Evolutionary conservation across 2,113 vertebrate species (phyloP).

Genomic region (Lamprotornis superbus): DNA sequence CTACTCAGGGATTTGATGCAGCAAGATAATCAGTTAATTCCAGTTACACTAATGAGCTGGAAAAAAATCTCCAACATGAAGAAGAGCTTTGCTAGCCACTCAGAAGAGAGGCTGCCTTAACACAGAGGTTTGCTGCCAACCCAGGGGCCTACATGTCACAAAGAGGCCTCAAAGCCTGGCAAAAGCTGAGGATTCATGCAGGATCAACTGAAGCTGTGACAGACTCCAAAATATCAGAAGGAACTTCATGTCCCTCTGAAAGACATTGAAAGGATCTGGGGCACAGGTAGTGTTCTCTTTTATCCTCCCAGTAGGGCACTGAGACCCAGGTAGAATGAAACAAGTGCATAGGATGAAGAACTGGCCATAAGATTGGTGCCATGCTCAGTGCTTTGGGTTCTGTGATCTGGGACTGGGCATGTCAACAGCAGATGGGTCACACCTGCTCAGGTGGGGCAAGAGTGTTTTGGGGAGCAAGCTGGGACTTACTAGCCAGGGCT

Average conservation of each 20-base stretch:
- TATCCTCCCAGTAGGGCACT: not conserved
- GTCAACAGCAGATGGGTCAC: not conserved
- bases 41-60: not conserved
- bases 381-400: not conserved
- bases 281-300: not conserved
- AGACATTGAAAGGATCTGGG: not conserved
- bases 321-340: not conserved
- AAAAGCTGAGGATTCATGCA: not conserved
- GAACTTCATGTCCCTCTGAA: not conserved
- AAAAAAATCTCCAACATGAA: not conserved
- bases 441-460: not conserved
- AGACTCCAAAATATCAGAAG: not conserved
- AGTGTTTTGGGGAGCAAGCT: not conserved
- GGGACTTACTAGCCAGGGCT: not conserved
- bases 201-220: accelerated
- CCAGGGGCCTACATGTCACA: not conserved
- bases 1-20: not conserved
- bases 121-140: not conserved
- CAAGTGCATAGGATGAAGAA: not conserved
- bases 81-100: not conserved
- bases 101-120: not conserved
- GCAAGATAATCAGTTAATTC: not conserved
- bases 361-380: not conserved
- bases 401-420: not conserved
- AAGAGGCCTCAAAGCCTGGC: not conserved